A percentile compares a stretch with the other conserved stretches of the same genome.
Conservation (phyloP, 37 sponge, comb jelly and placozoan species). For the Ephydatia muelleri region DNA sequence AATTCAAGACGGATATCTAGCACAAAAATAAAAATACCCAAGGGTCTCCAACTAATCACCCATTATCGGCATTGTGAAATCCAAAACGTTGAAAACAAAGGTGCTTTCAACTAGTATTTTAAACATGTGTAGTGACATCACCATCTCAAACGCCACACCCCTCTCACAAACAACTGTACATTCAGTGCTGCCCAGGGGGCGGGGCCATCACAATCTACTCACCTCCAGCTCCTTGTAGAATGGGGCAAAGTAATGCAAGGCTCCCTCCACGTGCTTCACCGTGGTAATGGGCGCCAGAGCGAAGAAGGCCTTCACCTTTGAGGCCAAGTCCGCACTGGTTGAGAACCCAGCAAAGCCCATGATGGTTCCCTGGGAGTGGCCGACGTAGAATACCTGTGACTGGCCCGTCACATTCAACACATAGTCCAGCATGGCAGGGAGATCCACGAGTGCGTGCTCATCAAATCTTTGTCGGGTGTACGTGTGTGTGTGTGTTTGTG, state of each 20-base stretch:
- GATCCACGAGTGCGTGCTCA: constrained; percentile 76
- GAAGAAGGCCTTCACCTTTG: constrained; percentile 65
- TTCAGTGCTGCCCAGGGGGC: neutral
- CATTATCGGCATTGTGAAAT: too few species aligned
- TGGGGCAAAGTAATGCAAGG: constrained; percentile 23
- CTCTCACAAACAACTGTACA: neutral
- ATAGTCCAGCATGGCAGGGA: constrained; percentile 87
- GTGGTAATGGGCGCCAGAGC: constrained; percentile 83
- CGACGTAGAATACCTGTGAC: constrained; percentile 75
- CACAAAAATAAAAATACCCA: constrained; percentile 6
- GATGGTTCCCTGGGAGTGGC: constrained; percentile 94
- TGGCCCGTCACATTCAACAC: constrained; percentile 58
- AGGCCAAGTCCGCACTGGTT: constrained; percentile 59
- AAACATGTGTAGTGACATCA: neutral
- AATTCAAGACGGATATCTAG: too few species aligned
- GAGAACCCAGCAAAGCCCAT: constrained; percentile 93
- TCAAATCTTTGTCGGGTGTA: constrained; percentile 65
- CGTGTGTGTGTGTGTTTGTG: too few species aligned
- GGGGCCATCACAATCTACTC: neutral
- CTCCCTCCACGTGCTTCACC: constrained; percentile 67
- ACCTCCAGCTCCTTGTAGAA: constrained; percentile 48
- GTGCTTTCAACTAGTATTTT: too few species aligned
- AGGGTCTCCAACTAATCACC: neutral
- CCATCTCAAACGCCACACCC: neutral
- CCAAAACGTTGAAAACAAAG: too few species aligned